Conservation (phyloP, 2,113 vertebrate genomes). For the Mormyrus iriodes region DNA sequence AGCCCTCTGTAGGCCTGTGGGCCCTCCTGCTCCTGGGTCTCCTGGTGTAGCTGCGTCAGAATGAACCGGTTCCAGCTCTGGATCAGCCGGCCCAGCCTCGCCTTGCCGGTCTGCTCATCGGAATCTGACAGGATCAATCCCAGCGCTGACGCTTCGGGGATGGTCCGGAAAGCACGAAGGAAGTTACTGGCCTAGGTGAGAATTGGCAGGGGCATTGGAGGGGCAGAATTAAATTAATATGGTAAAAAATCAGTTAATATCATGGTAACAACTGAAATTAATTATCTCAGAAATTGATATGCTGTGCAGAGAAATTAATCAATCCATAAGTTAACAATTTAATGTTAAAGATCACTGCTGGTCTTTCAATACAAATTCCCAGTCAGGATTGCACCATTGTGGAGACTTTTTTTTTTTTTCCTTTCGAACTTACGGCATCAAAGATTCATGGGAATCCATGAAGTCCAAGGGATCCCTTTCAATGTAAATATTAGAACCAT, state of each 20-base stretch:
- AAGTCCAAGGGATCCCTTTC: neutral
- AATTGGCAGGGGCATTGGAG: neutral
- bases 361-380: neutral
- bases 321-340: neutral
- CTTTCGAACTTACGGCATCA: neutral
- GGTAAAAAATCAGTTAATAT: neutral
- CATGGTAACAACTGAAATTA: neutral
- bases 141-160: slow-evolving; percentile 89
- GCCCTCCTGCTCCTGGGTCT: slow-evolving; percentile 92
- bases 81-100: slow-evolving; percentile 81
- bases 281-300: neutral
- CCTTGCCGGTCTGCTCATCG: slow-evolving; percentile 89
- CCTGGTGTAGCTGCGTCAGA: slow-evolving; percentile 94
- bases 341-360: neutral
- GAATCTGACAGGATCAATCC: slow-evolving; percentile 94
- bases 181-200: slow-evolving; percentile 86
- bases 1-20: slow-evolving; percentile 87
- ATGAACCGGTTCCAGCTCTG: slow-evolving; percentile 99
- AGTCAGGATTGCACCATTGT: neutral
- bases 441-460: neutral
- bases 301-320: neutral
- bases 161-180: slow-evolving; percentile 90
- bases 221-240: neutral
- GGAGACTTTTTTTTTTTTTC: neutral
- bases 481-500: neutral